These are phyloP conservation scores for Iselma pallidipennis DNA, from an alignment of 2,888 invertebrate species.

Conservation along the genomic window DNA sequence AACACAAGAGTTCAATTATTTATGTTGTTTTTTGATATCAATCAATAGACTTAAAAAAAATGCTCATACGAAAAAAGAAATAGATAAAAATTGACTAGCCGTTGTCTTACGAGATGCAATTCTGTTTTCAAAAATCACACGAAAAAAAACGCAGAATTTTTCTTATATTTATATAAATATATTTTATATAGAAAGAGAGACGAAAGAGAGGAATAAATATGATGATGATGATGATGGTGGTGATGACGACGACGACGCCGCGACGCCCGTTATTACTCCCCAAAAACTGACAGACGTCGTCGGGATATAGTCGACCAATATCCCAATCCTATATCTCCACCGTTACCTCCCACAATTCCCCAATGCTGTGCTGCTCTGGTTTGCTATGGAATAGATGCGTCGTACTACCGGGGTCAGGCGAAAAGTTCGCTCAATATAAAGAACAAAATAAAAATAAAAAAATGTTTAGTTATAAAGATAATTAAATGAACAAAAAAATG, in stretches of 20 bases:
- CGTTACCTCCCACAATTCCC: constrained; percentile 24
- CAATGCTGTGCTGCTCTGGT: not conserved
- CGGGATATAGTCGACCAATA: not conserved
- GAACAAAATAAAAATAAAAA: no score
- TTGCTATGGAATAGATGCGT: not conserved
- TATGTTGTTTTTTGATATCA: not conserved
- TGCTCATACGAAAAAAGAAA: no score
- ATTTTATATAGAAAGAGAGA: not conserved
- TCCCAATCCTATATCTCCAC: not conserved
- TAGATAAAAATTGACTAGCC: no score
- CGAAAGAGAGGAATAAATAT: not conserved
- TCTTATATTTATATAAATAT: not conserved
- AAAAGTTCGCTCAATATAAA: not conserved
- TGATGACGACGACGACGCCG: not conserved
- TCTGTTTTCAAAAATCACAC: not conserved
- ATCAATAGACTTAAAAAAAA: not conserved
- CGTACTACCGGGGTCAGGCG: not conserved
- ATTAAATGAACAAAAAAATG: no score
- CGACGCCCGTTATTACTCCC: not conserved
- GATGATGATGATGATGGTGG: not conserved
- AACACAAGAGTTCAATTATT: not conserved
- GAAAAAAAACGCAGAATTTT: no score
- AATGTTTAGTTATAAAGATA: no score
- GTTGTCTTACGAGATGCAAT: not conserved
- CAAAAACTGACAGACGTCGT: not conserved